Evolutionary conservation across 2,113 vertebrate species (phyloP), one percentile per base, ranked within the genome.

Genomic region (Alexandromys fortis): DNA sequence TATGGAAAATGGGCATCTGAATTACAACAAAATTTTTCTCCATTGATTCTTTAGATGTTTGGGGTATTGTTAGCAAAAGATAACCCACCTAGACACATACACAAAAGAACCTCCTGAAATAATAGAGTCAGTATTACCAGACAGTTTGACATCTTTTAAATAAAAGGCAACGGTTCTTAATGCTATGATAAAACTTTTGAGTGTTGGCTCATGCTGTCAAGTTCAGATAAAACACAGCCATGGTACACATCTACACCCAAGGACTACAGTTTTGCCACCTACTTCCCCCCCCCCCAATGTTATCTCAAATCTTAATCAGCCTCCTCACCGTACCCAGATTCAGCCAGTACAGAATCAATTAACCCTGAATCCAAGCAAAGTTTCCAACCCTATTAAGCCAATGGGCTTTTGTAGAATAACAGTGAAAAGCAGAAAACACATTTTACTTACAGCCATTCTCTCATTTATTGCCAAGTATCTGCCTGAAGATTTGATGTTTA

Each of bases 311-410:
- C 73, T 87, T 78, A 89, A 67, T 70, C 83, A 73, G 30, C 33
- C 67, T 88, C 6, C 35, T 47, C 8, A 16, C 12, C 63, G n/a
- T 10, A 68, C 33, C n/a, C 79, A 92, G 78, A 49, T 63, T 85
- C 81, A 79, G 42, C 81, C 47, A 19, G 63, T 88, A 68, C 16
- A 70, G 30, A 94, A 17, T 89, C 85, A 70, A 14, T 63, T 78
- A 45, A 28, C 19, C 38, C 49, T n/a, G 42, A 92, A 63, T 75
- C 35, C 42, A 86, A 1, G 38, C 82, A 75, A 77, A 7, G 30
- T 93, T 90, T 28, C 35, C 49, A 72, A 61, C 13, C n/a, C 79
- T 93, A 95, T 90, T 86, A 96, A 97, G 90, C 55, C 90, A 86
- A n/a, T 61, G 83, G 83, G 4, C 14, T 24, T 38, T 87, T 81